phyloP scores from a whole-genome alignment of 2,113 vertebrate genomes.

The Catharus minimus region DNA sequence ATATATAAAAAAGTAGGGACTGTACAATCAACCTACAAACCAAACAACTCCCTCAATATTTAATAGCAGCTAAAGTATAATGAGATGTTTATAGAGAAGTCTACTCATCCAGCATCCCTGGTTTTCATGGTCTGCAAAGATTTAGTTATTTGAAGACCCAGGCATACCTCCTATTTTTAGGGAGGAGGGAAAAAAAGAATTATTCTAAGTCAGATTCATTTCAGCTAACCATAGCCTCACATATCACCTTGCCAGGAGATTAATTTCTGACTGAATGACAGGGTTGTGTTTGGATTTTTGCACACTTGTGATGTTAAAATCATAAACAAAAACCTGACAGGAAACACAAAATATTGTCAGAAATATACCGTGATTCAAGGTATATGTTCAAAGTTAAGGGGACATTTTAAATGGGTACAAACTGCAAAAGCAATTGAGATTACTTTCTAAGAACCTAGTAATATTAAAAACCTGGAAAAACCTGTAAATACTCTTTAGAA shows the following conservation, averaged over 20 bases:
- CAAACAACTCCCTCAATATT: neutral
- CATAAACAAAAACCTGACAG: neutral
- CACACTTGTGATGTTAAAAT: neutral
- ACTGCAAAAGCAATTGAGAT: neutral
- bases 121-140: neutral
- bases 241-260: neutral
- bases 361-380: neutral
- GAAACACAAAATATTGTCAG: neutral
- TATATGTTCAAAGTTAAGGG: neutral
- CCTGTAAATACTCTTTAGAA: neutral
- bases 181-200: rapidly evolving
- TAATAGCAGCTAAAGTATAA: neutral
- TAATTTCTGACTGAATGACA: neutral
- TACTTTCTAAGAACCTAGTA: neutral
- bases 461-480: neutral
- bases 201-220: neutral
- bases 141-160: neutral
- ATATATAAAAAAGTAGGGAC: neutral
- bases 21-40: neutral
- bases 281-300: neutral
- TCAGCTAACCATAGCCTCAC: neutral
- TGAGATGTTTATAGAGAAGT: neutral
- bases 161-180: neutral
- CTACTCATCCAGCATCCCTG: neutral
- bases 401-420: neutral